Evolutionary conservation across 2,797 vertebrate genomes (phyloP), one percentile per base, ranked within the genome.

Genomic region (Leuciscus waleckii): DNA sequence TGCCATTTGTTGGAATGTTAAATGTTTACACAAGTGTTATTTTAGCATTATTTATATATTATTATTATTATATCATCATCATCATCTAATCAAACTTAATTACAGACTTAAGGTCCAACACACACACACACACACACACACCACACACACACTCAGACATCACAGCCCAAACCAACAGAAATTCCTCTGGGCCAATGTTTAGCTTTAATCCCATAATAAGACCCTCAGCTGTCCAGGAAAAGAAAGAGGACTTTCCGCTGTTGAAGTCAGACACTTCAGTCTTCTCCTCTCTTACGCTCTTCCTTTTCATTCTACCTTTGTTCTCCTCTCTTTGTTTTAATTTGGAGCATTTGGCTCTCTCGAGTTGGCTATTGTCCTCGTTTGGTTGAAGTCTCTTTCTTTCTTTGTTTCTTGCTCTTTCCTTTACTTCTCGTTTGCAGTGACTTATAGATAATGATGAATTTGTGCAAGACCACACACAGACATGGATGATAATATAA

Each of bases 191-290:
- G 92, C 89, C 87, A 93, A 93, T 95, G 94, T 94, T 96, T 94
- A 93, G 94, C 93, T 95, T 92, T 95, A 96, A 96, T 95, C 95
- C 94, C 91, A 95, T 94, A 95, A 95, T 95, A 95, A 95, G 94
- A 95, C 92, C 93, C 95, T 96, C 95, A 96, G 95, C 95, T 96
- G 95, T 95, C 95, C 91, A 89, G 90, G 90, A 92, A 94, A 93
- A 95, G 93, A 95, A 94, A 94, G 93, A 95, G 82, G 93, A 93
- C 93, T 94, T 95, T 95, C 92, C 92, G 92, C 93, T 93, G 92
- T 90, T 79, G 21, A 79, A 84, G 51, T 70, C 92, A 92, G 77
- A 93, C 92, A 94, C 93, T 92, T 83, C 68, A 84, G 67, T 80
- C 41, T 37, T 85, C 61, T 78, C 51, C 17, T 85, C 71, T 78